A percentile compares a stretch with the other conserved stretches of the same genome.
Conservation (phyloP, 2,888 invertebrate genomes). For the Blomia tropicalis region DNA sequence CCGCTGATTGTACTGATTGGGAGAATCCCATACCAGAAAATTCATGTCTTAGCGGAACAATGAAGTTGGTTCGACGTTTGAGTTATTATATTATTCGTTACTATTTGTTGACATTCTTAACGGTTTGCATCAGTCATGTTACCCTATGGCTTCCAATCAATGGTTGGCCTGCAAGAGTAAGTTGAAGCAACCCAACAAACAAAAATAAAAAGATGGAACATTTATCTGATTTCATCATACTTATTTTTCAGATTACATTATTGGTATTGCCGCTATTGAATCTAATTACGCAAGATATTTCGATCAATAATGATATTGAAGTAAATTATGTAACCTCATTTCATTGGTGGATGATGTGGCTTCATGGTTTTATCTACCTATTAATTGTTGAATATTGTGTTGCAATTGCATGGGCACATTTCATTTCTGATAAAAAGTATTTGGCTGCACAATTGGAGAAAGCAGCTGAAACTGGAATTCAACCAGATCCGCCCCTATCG, state of each 20-base stretch:
- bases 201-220: too few relatives aligned
- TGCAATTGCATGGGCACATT: constrained; percentile 23
- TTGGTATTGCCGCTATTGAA: background rate
- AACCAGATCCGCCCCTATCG: background rate
- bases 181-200: too few relatives aligned
- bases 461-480: constrained; percentile 1
- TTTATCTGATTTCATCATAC: too few relatives aligned
- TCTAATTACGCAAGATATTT: constrained; percentile 16
- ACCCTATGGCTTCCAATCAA: constrained; percentile 29
- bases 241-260: background rate
- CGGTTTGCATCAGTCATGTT: constrained; percentile 19
- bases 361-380: constrained; percentile 19
- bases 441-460: background rate
- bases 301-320: constrained; percentile 9
- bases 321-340: constrained; percentile 24
- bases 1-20: background rate
- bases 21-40: constrained; percentile 12
- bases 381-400: constrained; percentile 19
- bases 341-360: constrained; percentile 26
- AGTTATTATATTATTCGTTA: constrained; percentile 21
- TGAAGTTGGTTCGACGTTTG: constrained; percentile 21
- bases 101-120: constrained; percentile 18
- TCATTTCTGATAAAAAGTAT: constrained; percentile 23
- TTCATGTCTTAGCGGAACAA: background rate
- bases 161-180: constrained; percentile 29